Evolutionary conservation across 2,888 invertebrate genomes (phyloP), one percentile per base, ranked within the genome.

Genomic region (Chesias legatella): DNA sequence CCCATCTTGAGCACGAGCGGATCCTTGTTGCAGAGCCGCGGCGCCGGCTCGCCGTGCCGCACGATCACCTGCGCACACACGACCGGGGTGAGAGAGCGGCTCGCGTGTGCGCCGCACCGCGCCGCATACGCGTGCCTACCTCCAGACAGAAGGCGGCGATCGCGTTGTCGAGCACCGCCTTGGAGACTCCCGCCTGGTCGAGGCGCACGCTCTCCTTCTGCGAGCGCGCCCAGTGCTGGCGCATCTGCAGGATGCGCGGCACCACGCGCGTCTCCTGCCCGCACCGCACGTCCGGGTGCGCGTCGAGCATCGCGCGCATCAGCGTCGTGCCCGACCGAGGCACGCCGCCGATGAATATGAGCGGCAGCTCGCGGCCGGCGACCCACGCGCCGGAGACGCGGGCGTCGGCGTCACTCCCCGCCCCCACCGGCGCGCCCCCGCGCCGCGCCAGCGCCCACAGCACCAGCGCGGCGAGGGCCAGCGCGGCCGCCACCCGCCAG

Each of bases 1-100:
- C 98, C 98, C 91, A 98, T 98, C 89, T 98, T 98, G 58, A 99
- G 91, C 42, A 98, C 98, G 58, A 99, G 93, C 34, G 99, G 99
- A 88, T 99, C 99, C 88, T 99, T 99, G 90, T 99, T 99, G 90
- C 99, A 99, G 51, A 99, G 92, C 34, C 98, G 90, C 47, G 95
- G 93, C 36, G 99, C 98, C 17, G 97, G 94, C 67, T 97, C 97
- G 27, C 99, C 99, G 85, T 99, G 98, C 58, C 95, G 94, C 44
- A 96, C 97, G 63, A 98, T 98, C 69, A 98, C 45, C 45, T 45
- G 45, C 35, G 6, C 10, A 8, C 10, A 1, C 25, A 11, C 4
- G 9, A 9, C 1, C 3, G 9, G 6, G 8, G 27, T 34, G 7
- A 34, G 27, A 7, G 1, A 3, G 22, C 4, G 8, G 22, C 10